phyloP scores from a whole-genome alignment of 1,140 invertebrate genomes.

The Coboldia fuscipes region DNA sequence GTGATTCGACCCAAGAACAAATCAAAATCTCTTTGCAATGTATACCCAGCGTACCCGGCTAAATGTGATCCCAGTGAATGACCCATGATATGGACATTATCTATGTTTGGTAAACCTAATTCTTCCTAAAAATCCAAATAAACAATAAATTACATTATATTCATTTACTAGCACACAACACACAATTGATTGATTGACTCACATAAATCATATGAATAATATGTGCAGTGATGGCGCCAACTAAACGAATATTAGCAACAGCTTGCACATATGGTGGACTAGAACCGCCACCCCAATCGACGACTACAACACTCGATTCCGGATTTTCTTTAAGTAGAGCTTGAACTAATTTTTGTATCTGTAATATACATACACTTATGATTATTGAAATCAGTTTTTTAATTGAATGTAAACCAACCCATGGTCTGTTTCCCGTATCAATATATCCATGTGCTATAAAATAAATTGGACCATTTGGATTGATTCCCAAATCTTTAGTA shows the following conservation, averaged over 20 bases:
- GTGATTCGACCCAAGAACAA: conserved; percentile 40
- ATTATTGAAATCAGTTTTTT: too few species aligned
- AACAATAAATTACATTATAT: conserved; percentile 4
- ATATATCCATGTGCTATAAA: conserved; percentile 70
- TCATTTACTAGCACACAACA: neutral
- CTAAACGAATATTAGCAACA: conserved; percentile 70
- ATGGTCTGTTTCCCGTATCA: conserved; percentile 54
- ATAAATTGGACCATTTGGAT: conserved; percentile 37
- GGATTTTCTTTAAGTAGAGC: conserved; percentile 41
- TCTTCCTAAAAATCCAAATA: conserved; percentile 19
- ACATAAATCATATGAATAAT: conserved; percentile 34
- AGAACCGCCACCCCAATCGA: conserved; percentile 71
- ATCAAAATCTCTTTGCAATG: conserved; percentile 38
- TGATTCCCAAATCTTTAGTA: conserved; percentile 32
- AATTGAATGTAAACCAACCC: conserved; percentile 49
- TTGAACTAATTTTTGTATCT: conserved; percentile 31
- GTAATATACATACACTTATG: too few species aligned
- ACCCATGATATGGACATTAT: conserved; percentile 64
- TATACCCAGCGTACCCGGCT: conserved; percentile 59
- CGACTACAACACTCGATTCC: conserved; percentile 43
- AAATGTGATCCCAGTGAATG: conserved; percentile 78
- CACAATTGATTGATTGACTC: conserved; percentile 10
- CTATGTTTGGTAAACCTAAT: conserved; percentile 26
- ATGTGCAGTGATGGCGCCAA: conserved; percentile 61
- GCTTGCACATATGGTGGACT: conserved; percentile 76